A percentile compares a stretch with the other conserved stretches of the same genome.
Conservation (phyloP, 2,888 invertebrate species). For the Allolobophora icterica region DNA sequence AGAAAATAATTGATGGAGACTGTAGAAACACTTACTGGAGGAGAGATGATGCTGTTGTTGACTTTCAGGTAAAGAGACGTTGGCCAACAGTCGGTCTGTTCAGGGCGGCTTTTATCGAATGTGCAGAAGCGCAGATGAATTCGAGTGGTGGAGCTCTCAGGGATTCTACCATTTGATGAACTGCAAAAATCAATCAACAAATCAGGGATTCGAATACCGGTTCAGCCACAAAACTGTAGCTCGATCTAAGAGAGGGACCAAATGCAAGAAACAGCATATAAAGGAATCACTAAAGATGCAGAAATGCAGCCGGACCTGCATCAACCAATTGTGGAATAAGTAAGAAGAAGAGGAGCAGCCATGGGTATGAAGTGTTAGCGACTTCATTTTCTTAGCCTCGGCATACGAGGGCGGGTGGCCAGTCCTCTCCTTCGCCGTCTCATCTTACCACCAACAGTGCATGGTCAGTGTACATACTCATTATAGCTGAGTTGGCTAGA, state of each 20-base stretch:
- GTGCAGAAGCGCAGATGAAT: conserved; percentile 10
- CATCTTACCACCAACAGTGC: no score
- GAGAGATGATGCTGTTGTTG: neutral
- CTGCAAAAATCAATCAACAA: neutral
- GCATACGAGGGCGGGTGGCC: no score
- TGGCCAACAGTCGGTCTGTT: neutral
- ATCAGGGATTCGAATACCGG: neutral
- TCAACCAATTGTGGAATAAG: no score
- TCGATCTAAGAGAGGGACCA: neutral
- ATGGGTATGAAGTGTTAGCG: no score
- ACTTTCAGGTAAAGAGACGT: neutral
- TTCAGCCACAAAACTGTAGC: neutral
- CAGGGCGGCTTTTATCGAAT: neutral
- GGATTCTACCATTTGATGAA: conserved; percentile 17
- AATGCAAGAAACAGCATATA: neutral
- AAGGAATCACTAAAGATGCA: no score
- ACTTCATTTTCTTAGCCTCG: no score
- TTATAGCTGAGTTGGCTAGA: no score
- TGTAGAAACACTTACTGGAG: neutral
- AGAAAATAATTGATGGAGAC: neutral
- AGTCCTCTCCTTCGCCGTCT: no score
- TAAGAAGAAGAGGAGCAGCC: no score
- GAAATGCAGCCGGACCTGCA: no score
- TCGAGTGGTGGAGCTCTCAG: neutral
- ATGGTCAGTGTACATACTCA: no score